Percentiles rank a stretch among this genome's conserved stretches.
Evolutionary conservation across 2,797 vertebrate species (phyloP).

Genomic region (Sphenodon punctatus): DNA sequence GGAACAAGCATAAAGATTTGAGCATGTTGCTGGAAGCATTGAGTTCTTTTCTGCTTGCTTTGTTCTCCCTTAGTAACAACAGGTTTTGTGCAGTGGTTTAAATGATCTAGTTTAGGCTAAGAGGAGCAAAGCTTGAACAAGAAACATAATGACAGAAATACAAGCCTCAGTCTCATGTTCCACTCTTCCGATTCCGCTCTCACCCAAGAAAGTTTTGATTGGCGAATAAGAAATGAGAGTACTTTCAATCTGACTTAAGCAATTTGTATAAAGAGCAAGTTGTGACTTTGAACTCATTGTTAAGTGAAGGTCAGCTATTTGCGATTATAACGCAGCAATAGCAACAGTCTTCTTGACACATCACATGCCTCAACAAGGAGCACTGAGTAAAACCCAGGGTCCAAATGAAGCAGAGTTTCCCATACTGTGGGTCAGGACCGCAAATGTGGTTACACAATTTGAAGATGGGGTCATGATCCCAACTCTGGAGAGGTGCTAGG

Average conservation of each 20-base stretch:
- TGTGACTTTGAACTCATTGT: not conserved
- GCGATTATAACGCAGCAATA: constrained; percentile 45
- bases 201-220: constrained; percentile 54
- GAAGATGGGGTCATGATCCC: too few relatives aligned
- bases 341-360: constrained; percentile 63
- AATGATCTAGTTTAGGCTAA: constrained; percentile 58
- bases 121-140: constrained; percentile 60
- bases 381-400: constrained; percentile 69
- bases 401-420: too few relatives aligned
- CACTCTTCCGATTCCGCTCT: constrained; percentile 34
- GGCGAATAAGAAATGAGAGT: constrained; percentile 62
- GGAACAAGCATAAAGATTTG: constrained; percentile 63
- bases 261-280: constrained; percentile 54
- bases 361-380: constrained; percentile 52
- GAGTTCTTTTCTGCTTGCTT: constrained; percentile 56
- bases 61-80: constrained; percentile 37
- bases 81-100: constrained; percentile 35
- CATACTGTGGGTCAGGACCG: too few relatives aligned
- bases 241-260: constrained; percentile 70
- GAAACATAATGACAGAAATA: constrained; percentile 53
- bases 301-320: constrained; percentile 67
- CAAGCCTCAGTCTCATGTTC: constrained; percentile 52
- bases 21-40: constrained; percentile 37
- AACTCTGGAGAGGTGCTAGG: too few relatives aligned
- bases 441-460: too few relatives aligned